These are phyloP conservation scores for Malurus melanocephalus DNA, from an alignment of 2,113 vertebrate genomes.

Conservation along the genomic window DNA sequence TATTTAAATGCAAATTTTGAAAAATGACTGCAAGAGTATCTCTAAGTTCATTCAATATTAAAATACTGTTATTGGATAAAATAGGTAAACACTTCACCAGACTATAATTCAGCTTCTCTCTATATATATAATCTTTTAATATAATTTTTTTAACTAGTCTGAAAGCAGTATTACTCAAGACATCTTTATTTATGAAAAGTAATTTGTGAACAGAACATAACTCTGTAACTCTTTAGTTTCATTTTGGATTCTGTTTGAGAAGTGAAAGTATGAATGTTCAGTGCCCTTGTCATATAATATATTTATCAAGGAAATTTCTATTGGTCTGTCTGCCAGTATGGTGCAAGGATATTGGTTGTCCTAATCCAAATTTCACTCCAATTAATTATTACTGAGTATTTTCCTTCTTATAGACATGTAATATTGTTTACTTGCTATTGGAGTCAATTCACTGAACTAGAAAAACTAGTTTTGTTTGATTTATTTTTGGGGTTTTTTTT, in stretches of 20 bases:
- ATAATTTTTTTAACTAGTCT: neutral
- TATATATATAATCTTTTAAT: neutral
- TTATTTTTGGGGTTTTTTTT: neutral
- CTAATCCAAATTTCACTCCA: neutral
- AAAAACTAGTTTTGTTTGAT: neutral
- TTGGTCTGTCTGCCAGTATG: neutral
- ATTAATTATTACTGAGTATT: neutral
- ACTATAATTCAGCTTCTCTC: neutral
- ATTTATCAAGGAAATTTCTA: neutral
- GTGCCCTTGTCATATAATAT: neutral
- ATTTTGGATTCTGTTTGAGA: neutral
- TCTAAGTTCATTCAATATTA: slow-evolving; percentile 13
- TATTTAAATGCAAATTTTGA: slow-evolving; percentile 43
- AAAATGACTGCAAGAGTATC: neutral
- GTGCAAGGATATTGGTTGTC: neutral
- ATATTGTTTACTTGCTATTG: neutral
- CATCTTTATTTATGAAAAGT: neutral
- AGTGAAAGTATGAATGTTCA: neutral
- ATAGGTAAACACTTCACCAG: neutral
- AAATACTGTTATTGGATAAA: neutral
- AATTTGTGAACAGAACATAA: neutral
- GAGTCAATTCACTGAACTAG: neutral
- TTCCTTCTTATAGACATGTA: neutral
- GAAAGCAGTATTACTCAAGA: neutral
- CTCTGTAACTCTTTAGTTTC: neutral